A percentile compares a stretch with the other conserved stretches of the same genome.
phyloP scores from a whole-genome alignment of 2,888 invertebrate genomes.

The Erannis defoliaria region DNA sequence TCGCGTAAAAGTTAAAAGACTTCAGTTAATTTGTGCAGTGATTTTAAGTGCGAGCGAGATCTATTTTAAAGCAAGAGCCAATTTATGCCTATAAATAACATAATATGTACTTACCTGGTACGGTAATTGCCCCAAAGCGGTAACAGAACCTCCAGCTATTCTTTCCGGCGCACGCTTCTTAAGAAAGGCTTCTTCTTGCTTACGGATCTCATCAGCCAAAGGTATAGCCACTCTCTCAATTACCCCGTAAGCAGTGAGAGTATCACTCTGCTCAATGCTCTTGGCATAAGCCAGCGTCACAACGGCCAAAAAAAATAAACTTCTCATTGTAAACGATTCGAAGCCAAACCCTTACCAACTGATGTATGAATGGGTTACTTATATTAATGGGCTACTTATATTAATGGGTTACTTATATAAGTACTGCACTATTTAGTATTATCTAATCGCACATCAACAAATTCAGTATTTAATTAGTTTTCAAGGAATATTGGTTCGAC shows the following conservation, averaged over 20 bases:
- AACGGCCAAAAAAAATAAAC: slow-evolving; percentile 19
- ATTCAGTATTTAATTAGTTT: no score
- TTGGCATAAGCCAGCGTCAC: slow-evolving; percentile 19
- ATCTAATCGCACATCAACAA: not conserved
- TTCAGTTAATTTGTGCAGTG: no score
- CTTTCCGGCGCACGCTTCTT: slow-evolving; percentile 23
- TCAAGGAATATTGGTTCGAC: no score
- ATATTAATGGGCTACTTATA: no score
- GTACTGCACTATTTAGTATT: not conserved
- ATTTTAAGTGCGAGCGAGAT: not conserved
- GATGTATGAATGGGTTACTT: no score
- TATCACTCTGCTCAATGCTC: slow-evolving; percentile 14
- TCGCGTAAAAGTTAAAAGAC: no score
- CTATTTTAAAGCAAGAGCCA: no score
- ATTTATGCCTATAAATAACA: no score
- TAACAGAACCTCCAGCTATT: slow-evolving; percentile 44
- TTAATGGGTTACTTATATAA: no score
- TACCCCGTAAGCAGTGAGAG: slow-evolving; percentile 15
- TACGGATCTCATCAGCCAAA: slow-evolving; percentile 25
- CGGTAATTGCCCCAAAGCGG: slow-evolving; percentile 40
- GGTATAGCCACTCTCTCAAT: slow-evolving; percentile 14
- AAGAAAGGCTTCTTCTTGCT: slow-evolving; percentile 25
- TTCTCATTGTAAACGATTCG: slow-evolving; percentile 5
- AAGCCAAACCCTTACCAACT: no score
- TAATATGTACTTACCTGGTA: no score